Percentiles rank a stretch among this genome's conserved stretches.
Evolutionary conservation across 2,113 vertebrate genomes (phyloP).

Genomic region (Urocolius indicus): DNA sequence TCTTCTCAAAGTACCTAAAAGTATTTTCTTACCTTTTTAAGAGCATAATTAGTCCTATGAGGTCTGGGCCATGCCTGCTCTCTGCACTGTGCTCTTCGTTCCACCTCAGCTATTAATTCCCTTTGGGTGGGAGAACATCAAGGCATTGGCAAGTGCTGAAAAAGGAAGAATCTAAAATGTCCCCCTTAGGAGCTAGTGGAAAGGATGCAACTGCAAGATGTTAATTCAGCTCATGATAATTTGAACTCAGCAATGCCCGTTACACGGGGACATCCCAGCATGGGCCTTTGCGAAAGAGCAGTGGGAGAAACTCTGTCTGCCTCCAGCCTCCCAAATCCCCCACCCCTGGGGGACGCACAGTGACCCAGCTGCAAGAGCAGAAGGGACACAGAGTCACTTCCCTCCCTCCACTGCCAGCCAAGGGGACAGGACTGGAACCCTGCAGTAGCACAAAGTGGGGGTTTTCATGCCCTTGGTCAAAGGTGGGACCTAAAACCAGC

Average conservation of each 20-base stretch:
- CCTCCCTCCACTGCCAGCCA: rapidly evolving
- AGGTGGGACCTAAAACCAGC: neutral
- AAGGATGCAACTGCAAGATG: neutral
- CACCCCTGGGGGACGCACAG: rapidly evolving
- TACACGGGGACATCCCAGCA: neutral
- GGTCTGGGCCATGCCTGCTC: constrained; percentile 8
- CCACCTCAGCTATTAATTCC: neutral
- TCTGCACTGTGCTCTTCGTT: constrained; percentile 12
- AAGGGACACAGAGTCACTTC: rapidly evolving
- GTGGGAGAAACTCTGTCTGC: neutral
- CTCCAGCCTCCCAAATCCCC: neutral
- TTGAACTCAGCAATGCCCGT: neutral
- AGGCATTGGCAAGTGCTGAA: neutral
- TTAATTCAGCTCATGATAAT: neutral
- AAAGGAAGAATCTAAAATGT: neutral
- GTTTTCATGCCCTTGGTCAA: neutral
- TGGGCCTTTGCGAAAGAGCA: neutral
- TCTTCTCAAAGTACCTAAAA: neutral
- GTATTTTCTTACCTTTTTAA: constrained; percentile 29
- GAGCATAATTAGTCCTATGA: constrained; percentile 30
- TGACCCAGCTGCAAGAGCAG: neutral
- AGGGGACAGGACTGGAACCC: rapidly evolving
- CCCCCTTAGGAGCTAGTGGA: neutral
- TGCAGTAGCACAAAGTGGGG: neutral
- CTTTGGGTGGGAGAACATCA: neutral